Conservation (phyloP, 1,140 invertebrate genomes). For the Drosophila kanapiae region DNA sequence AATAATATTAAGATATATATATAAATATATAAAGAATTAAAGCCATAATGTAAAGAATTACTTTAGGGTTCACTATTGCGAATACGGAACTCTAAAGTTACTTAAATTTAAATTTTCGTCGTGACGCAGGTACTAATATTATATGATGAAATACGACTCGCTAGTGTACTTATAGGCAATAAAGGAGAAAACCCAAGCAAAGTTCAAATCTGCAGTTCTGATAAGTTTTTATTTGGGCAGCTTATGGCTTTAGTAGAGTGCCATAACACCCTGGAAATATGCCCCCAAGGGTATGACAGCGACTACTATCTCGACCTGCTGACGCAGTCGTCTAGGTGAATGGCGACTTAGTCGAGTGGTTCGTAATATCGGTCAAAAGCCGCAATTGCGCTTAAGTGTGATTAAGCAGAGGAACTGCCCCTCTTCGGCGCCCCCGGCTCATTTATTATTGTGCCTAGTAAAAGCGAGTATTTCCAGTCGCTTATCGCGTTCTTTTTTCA, state of each 20-base stretch:
- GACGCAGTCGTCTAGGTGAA: constrained; percentile 49
- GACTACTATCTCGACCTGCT: constrained; percentile 43
- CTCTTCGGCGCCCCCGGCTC: constrained; percentile 1
- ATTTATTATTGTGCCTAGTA: constrained; percentile 47
- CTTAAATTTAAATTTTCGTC: too few relatives aligned
- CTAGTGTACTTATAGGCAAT: not conserved
- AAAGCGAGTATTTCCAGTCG: constrained; percentile 51
- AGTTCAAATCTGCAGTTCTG: not conserved
- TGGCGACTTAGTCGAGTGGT: constrained; percentile 52
- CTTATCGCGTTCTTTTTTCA: constrained; percentile 47
- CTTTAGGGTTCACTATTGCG: too few relatives aligned
- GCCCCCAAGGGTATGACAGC: constrained; percentile 8
- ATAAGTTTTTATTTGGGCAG: constrained; percentile 11
- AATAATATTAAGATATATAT: too few relatives aligned
- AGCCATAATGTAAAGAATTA: too few relatives aligned
- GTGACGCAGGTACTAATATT: not conserved
- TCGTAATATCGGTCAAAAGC: constrained; percentile 78
- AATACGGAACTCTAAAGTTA: too few relatives aligned
- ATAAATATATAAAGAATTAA: too few relatives aligned
- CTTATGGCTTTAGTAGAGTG: constrained; percentile 9
- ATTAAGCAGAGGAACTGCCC: constrained; percentile 61
- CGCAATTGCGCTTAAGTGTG: constrained; percentile 78
- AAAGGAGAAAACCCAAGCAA: not conserved
- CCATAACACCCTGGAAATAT: constrained; percentile 7
- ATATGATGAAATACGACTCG: not conserved